Percentiles rank a stretch among this genome's conserved stretches.
Evolutionary conservation across 1,140 invertebrate genomes (phyloP).

Genomic region (Steinernema feltiae): DNA sequence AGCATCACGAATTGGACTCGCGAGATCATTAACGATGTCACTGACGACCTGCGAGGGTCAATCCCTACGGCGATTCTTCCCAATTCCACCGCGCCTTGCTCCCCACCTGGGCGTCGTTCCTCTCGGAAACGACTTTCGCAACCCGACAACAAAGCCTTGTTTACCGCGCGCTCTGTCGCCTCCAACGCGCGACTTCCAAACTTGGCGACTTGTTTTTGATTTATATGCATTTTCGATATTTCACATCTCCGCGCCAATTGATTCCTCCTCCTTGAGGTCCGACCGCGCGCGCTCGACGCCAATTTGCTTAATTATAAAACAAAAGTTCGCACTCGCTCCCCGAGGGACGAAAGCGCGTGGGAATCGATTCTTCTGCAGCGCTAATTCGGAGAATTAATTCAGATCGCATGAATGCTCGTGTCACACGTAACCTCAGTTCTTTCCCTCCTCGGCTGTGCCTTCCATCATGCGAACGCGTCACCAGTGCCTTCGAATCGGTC

Average conservation of each 20-base stretch:
- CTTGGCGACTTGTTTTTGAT: slow-evolving; percentile 7
- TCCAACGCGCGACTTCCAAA: background rate
- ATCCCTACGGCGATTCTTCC: too few species aligned
- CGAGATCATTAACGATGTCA: too few species aligned
- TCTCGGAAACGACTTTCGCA: too few species aligned
- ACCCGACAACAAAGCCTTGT: too few species aligned
- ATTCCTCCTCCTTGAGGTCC: background rate
- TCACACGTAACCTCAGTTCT: slow-evolving; percentile 11
- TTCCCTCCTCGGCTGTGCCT: background rate
- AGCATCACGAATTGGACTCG: too few species aligned
- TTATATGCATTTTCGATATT: background rate
- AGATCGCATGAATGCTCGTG: background rate
- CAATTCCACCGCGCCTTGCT: too few species aligned
- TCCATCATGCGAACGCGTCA: background rate
- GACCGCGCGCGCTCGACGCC: background rate
- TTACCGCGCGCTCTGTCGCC: too few species aligned
- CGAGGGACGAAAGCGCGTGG: background rate
- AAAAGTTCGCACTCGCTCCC: too few species aligned
- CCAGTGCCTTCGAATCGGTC: background rate
- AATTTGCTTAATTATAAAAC: background rate
- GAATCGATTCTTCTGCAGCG: slow-evolving; percentile 7
- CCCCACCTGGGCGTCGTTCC: too few species aligned
- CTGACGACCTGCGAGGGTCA: too few species aligned
- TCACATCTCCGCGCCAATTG: background rate
- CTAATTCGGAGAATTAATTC: too few species aligned